phyloP scores from a whole-genome alignment of 2,797 vertebrate genomes.

The Fistularia commersonii region DNA sequence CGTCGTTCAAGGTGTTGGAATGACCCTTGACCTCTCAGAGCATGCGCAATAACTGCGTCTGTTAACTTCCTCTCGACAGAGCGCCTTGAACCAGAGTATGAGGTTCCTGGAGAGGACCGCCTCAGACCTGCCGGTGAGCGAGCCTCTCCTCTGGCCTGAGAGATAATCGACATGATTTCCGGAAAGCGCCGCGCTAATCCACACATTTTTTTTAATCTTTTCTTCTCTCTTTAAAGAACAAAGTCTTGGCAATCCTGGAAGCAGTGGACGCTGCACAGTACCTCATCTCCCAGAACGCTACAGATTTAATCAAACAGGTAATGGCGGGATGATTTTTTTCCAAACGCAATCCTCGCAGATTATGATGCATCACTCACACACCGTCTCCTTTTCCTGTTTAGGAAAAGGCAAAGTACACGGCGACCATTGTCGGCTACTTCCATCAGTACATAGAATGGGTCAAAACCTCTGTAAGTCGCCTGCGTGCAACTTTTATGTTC shows the following conservation, averaged over 20 bases:
- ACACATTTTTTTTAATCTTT: neutral
- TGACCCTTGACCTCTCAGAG: conserved; percentile 10
- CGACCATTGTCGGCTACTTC: conserved; percentile 84
- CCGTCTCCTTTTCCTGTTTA: conserved; percentile 44
- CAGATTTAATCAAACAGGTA: conserved; percentile 80
- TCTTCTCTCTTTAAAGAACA: conserved; percentile 69
- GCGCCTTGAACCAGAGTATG: conserved; percentile 81
- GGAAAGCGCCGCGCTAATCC: neutral
- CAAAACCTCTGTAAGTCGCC: conserved; percentile 82
- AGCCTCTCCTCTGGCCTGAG: neutral
- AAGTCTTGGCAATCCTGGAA: conserved; percentile 73
- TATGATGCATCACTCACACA: neutral
- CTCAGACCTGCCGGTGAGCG: conserved; percentile 80
- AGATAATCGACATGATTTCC: neutral
- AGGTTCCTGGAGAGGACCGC: conserved; percentile 78
- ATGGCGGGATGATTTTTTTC: neutral
- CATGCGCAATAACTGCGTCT: conserved; percentile 3
- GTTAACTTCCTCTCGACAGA: conserved; percentile 65
- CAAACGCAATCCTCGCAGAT: neutral
- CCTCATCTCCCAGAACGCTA: conserved; percentile 82
- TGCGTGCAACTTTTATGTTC: too few species aligned
- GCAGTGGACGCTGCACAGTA: conserved; percentile 81
- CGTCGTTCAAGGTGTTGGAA: neutral
- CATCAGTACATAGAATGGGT: conserved; percentile 87
- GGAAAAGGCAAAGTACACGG: conserved; percentile 84